Evolutionary conservation across 2,888 invertebrate genomes (phyloP).

Genomic region (Aproaerema taeniolella): DNA sequence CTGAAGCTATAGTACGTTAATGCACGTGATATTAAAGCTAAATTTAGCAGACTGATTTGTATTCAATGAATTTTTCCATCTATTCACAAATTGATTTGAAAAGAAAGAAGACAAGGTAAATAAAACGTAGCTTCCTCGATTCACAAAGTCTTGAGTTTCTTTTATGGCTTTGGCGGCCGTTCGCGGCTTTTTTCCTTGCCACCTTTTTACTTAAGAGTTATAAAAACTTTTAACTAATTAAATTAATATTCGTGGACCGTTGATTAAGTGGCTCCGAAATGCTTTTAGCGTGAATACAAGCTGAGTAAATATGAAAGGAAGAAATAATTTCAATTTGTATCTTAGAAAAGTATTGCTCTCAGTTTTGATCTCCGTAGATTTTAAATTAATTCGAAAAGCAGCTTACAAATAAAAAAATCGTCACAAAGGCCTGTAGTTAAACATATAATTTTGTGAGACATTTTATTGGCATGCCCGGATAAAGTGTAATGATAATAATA

Average conservation of each 20-base stretch:
- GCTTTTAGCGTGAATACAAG: slow-evolving; percentile 59
- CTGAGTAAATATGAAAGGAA: slow-evolving; percentile 30
- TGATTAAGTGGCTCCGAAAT: slow-evolving; percentile 64
- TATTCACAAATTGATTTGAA: no score
- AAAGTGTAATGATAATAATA: slow-evolving; percentile 5
- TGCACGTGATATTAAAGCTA: no score
- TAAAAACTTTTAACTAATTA: slow-evolving; percentile 65
- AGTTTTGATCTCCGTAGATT: background rate
- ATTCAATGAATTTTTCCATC: no score
- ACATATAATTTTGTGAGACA: slow-evolving; percentile 29
- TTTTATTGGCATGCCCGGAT: slow-evolving; percentile 1
- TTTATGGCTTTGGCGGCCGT: slow-evolving; percentile 29
- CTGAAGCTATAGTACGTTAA: no score
- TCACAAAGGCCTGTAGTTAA: slow-evolving; percentile 36
- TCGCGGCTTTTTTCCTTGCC: slow-evolving; percentile 40
- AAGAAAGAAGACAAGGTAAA: slow-evolving; percentile 28
- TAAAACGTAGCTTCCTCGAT: slow-evolving; percentile 31
- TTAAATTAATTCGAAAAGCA: slow-evolving; percentile 25
- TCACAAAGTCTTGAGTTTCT: slow-evolving; percentile 38
- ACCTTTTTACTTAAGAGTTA: slow-evolving; percentile 57
- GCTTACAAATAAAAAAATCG: slow-evolving; percentile 40
- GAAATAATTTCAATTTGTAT: slow-evolving; percentile 48
- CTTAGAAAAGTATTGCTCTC: slow-evolving; percentile 38
- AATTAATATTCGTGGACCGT: slow-evolving; percentile 64
- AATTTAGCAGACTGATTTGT: no score